Percentiles rank a stretch among this genome's conserved stretches.
Evolutionary conservation across 2,113 vertebrate genomes (phyloP).

Genomic region (Amphiprion percula): DNA sequence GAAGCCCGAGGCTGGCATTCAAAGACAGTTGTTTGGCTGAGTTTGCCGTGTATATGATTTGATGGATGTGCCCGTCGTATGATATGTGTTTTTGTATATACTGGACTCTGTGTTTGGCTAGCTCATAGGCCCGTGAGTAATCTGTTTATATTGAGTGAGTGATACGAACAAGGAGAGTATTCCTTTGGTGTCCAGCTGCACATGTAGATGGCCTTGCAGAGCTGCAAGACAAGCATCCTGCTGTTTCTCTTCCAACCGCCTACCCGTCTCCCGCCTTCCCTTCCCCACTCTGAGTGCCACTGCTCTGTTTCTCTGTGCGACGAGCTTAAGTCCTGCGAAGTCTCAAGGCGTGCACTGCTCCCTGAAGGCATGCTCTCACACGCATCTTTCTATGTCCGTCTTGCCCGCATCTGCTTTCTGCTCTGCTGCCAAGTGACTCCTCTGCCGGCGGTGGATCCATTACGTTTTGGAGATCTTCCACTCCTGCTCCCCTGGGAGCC

Average conservation of each 20-base stretch:
- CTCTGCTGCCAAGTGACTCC: conserved; percentile 56
- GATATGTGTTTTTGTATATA: conserved; percentile 68
- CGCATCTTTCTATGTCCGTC: conserved; percentile 42
- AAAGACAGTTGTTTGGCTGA: conserved; percentile 65
- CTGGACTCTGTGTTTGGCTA: conserved; percentile 67
- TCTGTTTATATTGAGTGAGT: conserved; percentile 76
- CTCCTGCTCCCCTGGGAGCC: conserved; percentile 61
- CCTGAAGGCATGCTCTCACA: conserved; percentile 52
- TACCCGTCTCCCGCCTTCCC: neutral
- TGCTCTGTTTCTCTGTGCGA: conserved; percentile 8
- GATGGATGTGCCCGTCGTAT: conserved; percentile 64
- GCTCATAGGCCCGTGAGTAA: conserved; percentile 55
- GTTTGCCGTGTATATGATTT: conserved; percentile 29
- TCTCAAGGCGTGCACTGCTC: conserved; percentile 46
- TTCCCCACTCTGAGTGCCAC: neutral
- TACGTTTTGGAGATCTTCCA: conserved; percentile 69
- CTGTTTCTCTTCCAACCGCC: conserved; percentile 57
- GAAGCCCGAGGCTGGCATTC: conserved; percentile 37
- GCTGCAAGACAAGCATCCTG: conserved; percentile 57
- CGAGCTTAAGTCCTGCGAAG: conserved; percentile 46
- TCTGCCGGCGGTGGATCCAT: conserved; percentile 54
- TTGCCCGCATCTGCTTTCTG: conserved; percentile 52
- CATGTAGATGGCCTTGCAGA: conserved; percentile 54
- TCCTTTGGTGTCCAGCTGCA: conserved; percentile 76
- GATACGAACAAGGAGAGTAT: conserved; percentile 59